These are phyloP conservation scores for Dendrolimus pini DNA, from an alignment of 2,888 invertebrate species.

Conservation along the genomic window DNA sequence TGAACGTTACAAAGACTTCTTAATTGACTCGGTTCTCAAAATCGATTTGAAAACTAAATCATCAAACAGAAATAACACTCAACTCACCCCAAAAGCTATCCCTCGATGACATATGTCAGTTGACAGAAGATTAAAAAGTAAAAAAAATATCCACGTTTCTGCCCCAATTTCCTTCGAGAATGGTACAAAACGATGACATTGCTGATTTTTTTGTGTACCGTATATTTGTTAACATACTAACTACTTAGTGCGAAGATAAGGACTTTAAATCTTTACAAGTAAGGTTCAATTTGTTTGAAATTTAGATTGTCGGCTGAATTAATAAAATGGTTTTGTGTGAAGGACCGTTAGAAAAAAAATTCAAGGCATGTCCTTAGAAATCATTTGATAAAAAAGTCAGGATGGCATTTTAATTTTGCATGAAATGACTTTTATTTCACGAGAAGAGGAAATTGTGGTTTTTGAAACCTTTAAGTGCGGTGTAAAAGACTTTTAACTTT, in stretches of 20 bases:
- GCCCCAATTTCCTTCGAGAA: conserved; percentile 39
- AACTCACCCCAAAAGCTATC: neutral
- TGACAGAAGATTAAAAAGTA: conserved; percentile 14
- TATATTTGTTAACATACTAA: conserved; percentile 6
- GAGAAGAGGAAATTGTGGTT: neutral
- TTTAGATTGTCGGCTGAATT: neutral
- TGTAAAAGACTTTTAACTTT: no score
- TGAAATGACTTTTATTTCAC: conserved; percentile 50
- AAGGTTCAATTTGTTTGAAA: conserved; percentile 11
- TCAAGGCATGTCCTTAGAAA: conserved; percentile 35
- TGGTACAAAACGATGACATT: conserved; percentile 40
- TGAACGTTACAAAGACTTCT: neutral
- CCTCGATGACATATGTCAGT: neutral
- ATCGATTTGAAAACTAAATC: neutral
- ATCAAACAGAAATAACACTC: neutral
- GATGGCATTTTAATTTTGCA: conserved; percentile 58
- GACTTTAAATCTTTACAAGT: accelerated
- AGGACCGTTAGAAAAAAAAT: conserved; percentile 43
- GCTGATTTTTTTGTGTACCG: conserved; percentile 29
- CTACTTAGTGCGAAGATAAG: neutral
- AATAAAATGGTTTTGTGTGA: conserved; percentile 15
- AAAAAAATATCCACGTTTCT: conserved; percentile 20
- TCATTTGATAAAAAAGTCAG: conserved; percentile 27
- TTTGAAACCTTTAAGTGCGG: no score
- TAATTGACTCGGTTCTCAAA: neutral